phyloP scores from a whole-genome alignment of 2,888 invertebrate genomes.

The Eledone cirrhosa region DNA sequence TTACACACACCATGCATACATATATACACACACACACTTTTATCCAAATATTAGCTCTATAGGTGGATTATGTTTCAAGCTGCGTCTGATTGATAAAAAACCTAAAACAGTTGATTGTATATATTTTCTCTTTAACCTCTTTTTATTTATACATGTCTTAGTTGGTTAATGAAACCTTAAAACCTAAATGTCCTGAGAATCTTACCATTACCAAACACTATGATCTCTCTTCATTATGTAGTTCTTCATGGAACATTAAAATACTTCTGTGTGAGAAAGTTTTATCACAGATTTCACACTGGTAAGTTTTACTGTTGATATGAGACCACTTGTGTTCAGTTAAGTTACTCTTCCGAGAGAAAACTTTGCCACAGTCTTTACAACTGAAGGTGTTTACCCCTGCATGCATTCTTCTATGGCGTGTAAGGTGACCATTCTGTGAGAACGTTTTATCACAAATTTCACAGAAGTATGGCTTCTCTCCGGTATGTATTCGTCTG shows the following conservation, averaged over 20 bases:
- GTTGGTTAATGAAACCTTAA: no score
- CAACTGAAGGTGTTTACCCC: not conserved
- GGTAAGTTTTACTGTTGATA: not conserved
- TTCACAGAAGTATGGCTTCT: not conserved
- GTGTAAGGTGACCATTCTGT: not conserved
- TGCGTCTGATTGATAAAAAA: no score
- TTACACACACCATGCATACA: no score
- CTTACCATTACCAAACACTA: no score
- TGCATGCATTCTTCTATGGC: not conserved
- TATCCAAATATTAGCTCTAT: no score
- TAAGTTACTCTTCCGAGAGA: not conserved
- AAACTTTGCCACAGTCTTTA: not conserved
- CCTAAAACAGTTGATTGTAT: no score
- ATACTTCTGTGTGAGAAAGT: not conserved
- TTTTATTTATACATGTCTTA: no score
- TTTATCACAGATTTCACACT: not conserved
- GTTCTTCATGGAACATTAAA: not conserved
- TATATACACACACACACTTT: no score
- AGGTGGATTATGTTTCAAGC: no score
- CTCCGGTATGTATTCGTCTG: not conserved
- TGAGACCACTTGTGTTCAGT: not conserved
- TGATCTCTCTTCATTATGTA: not conserved
- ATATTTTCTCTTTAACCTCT: no score
- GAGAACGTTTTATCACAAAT: conserved; percentile 5
- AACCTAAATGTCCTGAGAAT: no score